Base-by-base conservation (phyloP, 2,113 vertebrate species). In the Loxodonta africana region DNA sequence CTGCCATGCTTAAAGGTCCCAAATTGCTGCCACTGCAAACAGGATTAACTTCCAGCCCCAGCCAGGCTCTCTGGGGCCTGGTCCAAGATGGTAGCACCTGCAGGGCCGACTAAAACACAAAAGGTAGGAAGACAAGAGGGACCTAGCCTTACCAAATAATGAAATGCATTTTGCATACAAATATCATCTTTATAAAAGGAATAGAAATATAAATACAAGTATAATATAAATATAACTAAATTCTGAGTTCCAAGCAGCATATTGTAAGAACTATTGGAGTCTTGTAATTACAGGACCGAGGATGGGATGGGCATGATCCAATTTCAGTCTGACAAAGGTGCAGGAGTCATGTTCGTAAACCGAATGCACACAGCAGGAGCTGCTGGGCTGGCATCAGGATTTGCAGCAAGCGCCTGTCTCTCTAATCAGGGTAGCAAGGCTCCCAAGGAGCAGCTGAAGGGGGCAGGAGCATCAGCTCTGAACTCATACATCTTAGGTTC, bases 161-260 rank as follows among this genome's bases (percentile, higher is more conserved):
- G 86, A 83, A 93, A 87, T 81, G 76, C 41, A 41, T 53, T 69
- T 53, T 33, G 48, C 10, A 21, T 25, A 37, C 25, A 46, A 51
- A 92, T 57, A 80, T 69, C 26, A 33, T 28, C 15, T 44, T 78
- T 65, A 62, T 33, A 76, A 23, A 84, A 46, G 37, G 26, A 77
- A 83, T 67, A 33, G 80, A 67, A 51, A 74, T 53, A 48, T 87
- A 62, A 60, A 74, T 46, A 41, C n/a, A 92, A 63, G 46, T 62
- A 46, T 14, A 84, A 69, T 30, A 63, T 46, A 86, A 85, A 41
- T 69, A 60, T 20, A 20, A n/a, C 17, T 53, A 6, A 28, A 90
- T 71, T 88, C 92, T 60, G 41, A 95, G 87, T 81, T 51, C 69
- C 85, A 92, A 26, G 81, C 14, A n/a, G 44, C 44, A 41, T 44